A percentile compares a stretch with the other conserved stretches of the same genome.
phyloP scores from a whole-genome alignment of 2,888 invertebrate species.

The Tetanocera ferruginea region DNA sequence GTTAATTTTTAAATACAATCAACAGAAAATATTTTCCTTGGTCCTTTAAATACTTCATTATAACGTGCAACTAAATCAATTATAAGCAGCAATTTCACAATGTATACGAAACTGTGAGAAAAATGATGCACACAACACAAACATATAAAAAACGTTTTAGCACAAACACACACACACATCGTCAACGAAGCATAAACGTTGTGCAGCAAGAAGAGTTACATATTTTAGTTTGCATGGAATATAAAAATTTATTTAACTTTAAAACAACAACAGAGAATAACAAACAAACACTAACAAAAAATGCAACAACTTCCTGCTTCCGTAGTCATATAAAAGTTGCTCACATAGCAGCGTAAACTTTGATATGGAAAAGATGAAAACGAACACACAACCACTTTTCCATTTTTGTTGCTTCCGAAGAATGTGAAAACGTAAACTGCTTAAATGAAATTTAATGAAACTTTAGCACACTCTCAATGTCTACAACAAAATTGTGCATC shows the following conservation, averaged over 20 bases:
- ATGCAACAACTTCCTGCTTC: constrained; percentile 47
- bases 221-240: constrained; percentile 26
- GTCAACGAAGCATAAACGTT: background rate
- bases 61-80: no score
- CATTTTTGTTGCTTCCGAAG: constrained; percentile 1
- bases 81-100: no score
- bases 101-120: no score
- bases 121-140: no score
- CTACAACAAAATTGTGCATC: background rate
- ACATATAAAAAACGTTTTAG: background rate
- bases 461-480: constrained; percentile 8
- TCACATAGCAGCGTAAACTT: constrained; percentile 7
- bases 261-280: constrained; percentile 7
- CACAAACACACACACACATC: background rate
- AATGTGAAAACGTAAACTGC: constrained; percentile 45
- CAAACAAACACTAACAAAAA: constrained; percentile 20
- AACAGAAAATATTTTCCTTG: no score
- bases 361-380: constrained; percentile 16
- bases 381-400: background rate
- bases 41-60: no score
- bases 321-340: constrained; percentile 18
- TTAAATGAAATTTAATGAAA: constrained; percentile 9
- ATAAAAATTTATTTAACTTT: constrained; percentile 22
- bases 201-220: background rate
- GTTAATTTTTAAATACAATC: no score